Evolutionary conservation across 2,888 invertebrate species (phyloP).

Genomic region (Agrotis ipsilon): DNA sequence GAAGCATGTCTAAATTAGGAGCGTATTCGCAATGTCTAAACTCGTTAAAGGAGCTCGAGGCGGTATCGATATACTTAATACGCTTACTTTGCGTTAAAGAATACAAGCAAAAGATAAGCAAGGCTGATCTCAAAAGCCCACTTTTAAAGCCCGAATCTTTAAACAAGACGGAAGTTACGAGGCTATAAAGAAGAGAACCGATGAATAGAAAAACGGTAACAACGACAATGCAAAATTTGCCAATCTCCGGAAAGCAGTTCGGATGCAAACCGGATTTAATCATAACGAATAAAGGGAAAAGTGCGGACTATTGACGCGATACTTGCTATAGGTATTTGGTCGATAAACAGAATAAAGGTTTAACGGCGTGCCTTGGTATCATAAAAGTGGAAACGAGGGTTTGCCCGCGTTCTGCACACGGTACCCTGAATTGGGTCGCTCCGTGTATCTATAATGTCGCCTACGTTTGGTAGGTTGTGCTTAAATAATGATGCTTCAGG

Average conservation of each 20-base stretch:
- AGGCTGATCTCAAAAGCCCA: constrained; percentile 23
- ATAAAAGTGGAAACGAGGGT: constrained; percentile 78
- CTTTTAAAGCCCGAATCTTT: constrained; percentile 18
- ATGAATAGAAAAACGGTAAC: constrained; percentile 11
- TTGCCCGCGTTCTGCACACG: constrained; percentile 73
- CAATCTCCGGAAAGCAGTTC: constrained; percentile 17
- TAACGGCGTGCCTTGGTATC: constrained; percentile 77
- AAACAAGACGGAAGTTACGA: constrained; percentile 21
- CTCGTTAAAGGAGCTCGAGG: constrained; percentile 24
- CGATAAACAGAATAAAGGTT: constrained; percentile 78
- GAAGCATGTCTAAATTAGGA: constrained; percentile 26
- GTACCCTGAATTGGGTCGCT: constrained; percentile 79
- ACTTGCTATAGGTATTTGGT: constrained; percentile 65
- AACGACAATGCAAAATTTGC: constrained; percentile 18
- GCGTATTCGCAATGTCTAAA: constrained; percentile 31
- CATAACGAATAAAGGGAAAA: constrained; percentile 31
- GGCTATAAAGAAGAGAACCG: constrained; percentile 18
- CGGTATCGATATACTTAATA: constrained; percentile 27
- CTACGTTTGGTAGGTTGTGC: constrained; percentile 63
- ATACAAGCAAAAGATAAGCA: constrained; percentile 34
- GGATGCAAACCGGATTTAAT: constrained; percentile 41
- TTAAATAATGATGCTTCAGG: constrained; percentile 60
- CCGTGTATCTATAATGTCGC: constrained; percentile 70
- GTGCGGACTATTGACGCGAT: constrained; percentile 50
- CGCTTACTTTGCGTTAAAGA: constrained; percentile 25